Evolutionary conservation across 2,113 vertebrate genomes (phyloP).

Genomic region (Reinhardtius hippoglossoides): DNA sequence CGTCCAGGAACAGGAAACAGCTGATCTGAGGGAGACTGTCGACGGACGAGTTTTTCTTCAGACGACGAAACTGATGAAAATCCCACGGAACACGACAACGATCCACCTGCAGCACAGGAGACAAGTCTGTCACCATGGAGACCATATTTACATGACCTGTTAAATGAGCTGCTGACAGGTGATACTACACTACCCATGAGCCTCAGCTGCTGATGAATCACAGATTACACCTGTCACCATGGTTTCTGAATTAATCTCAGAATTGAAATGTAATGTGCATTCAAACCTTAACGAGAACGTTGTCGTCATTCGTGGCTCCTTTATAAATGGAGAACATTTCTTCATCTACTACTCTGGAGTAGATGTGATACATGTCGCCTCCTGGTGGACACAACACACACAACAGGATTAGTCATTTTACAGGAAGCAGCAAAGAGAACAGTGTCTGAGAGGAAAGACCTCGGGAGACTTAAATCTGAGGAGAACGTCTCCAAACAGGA

Average conservation of each 20-base stretch:
- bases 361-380: background rate
- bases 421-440: too few relatives aligned
- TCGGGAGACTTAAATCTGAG: too few relatives aligned
- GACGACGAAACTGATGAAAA: constrained; percentile 32
- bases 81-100: constrained; percentile 34
- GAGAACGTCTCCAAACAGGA: too few relatives aligned
- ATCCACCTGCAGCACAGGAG: constrained; percentile 35
- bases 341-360: background rate
- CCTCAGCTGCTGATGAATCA: background rate
- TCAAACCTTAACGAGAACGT: constrained; percentile 25
- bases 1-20: constrained; percentile 50
- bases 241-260: background rate
- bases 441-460: background rate
- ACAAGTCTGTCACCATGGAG: background rate
- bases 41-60: background rate
- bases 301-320: background rate
- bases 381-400: constrained; percentile 31
- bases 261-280: too few relatives aligned
- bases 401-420: background rate
- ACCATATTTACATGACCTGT: background rate
- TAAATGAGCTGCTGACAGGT: too few relatives aligned
- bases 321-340: constrained; percentile 20
- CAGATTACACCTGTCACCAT: too few relatives aligned
- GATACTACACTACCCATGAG: background rate
- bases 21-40: constrained; percentile 30